phyloP scores from a whole-genome alignment of 53 echinoderm and acorn worm genomes.

The Echinarachnius parma region DNA sequence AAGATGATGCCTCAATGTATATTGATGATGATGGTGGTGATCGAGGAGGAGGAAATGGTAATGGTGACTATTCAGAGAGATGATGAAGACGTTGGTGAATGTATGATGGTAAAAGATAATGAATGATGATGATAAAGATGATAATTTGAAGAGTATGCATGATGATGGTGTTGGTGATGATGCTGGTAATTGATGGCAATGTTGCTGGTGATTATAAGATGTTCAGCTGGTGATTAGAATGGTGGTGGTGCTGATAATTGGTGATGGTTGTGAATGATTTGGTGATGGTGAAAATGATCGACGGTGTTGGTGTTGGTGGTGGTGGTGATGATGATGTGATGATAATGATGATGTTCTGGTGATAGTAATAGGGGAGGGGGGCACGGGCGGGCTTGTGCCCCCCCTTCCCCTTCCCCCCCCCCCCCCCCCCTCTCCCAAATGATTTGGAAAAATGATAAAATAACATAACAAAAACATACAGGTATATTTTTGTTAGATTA shows the following conservation, averaged over 20 bases:
- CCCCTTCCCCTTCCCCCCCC: too few relatives aligned
- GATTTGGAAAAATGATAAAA: too few relatives aligned
- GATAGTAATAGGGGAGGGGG: neutral
- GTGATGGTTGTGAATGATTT: neutral
- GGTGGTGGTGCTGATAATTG: neutral
- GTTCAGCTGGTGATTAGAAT: neutral
- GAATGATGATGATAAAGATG: conserved; percentile 1
- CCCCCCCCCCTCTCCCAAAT: too few relatives aligned
- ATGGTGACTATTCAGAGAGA: too few relatives aligned
- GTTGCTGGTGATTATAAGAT: neutral
- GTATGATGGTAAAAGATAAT: too few relatives aligned
- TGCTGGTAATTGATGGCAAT: neutral
- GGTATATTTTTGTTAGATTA: too few relatives aligned
- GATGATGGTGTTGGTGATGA: neutral
- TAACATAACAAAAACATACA: too few relatives aligned
- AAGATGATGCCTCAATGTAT: too few relatives aligned
- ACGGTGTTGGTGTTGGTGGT: too few relatives aligned
- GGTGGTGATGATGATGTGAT: neutral
- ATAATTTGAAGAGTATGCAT: neutral
- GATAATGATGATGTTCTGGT: neutral
- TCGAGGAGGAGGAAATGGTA: too few relatives aligned
- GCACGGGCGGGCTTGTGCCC: neutral
- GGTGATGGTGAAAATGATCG: neutral
- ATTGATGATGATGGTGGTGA: too few relatives aligned
- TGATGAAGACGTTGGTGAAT: neutral